Evolutionary conservation across 2,797 vertebrate species (phyloP).

Genomic region (Premnoplex brunnescens): DNA sequence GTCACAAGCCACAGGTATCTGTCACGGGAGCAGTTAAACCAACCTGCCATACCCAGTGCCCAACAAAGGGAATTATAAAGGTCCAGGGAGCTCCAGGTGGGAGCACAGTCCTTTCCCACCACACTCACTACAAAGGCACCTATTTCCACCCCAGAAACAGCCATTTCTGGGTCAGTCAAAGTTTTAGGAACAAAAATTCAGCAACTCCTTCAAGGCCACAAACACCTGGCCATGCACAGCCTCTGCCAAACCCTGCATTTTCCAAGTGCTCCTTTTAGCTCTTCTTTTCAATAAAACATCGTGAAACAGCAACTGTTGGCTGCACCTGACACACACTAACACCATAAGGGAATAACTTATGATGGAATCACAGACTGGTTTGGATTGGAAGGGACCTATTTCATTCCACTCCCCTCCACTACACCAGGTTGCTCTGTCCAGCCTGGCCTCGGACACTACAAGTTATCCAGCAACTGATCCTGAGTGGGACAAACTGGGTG

Average conservation of each 20-base stretch:
- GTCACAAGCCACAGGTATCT: not conserved
- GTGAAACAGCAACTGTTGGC: not conserved
- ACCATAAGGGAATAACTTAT: not conserved
- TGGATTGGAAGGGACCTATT: not conserved
- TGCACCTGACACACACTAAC: not conserved
- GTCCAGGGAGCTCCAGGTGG: not conserved
- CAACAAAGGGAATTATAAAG: not conserved
- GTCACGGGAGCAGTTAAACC: not conserved
- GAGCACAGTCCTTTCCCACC: not conserved
- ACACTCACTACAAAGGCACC: accelerated
- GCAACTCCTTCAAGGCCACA: not conserved
- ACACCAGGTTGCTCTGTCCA: not conserved
- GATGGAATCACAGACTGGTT: not conserved
- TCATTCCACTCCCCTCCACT: not conserved
- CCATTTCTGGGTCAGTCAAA: not conserved
- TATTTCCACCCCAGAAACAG: not conserved
- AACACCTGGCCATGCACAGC: not conserved
- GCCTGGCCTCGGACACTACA: not conserved
- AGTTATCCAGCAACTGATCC: not conserved
- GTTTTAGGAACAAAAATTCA: not conserved
- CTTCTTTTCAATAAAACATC: not conserved
- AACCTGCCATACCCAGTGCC: not conserved
- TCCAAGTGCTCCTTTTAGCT: not conserved
- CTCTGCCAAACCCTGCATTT: not conserved
- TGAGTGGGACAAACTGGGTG: not conserved